Evolutionary conservation across 92 coral and sea anemone species (phyloP), one percentile per base, ranked within the genome.

Genomic region (Bergia sp.): DNA sequence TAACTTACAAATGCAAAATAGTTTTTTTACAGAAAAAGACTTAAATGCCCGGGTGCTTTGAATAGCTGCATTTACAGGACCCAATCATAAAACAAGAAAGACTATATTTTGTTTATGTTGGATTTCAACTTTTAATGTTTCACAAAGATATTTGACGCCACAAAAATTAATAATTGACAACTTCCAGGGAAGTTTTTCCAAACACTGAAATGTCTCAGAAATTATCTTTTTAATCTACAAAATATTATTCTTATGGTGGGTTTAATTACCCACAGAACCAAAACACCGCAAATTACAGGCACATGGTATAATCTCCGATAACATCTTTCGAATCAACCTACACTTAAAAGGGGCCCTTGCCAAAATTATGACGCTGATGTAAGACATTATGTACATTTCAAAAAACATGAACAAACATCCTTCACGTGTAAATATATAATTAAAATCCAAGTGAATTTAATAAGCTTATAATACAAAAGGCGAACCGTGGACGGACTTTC

Each of bases 61-160:
- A 41, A 67, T 65, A 71, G 36, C 50, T 42, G 36, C 9, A 38
- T 13, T 44, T 21, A 42, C 8, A 43, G n/a, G 23, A 36, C 15
- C 77, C 39, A 84, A 45, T 12, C 45, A 82, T 23, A 43, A 37
- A 41, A 18, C 61, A 69, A 69, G 78, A 39, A 23, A 84, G 23
- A 84, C n/a, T 21, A 67, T 44, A 65, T 41, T 64, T 67, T 66
- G 76, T 67, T 49, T 71, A 45, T 71, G 87, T 84, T 84, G 71
- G 64, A 66, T 23, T 71, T 71, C 87, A 84, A 71, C 78, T 84
- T 84, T 82, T 82, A 82, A 82, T 82, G 77, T 47, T 84, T 37
- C 58, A 67, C 45, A 69, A 84, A 13, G 77, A 71, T 84, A 69
- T 84, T 16, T 44, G 78, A 71, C 37, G 79, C 87, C 65, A 71